phyloP scores from a whole-genome alignment of 2,797 vertebrate genomes.

The Anguilla anguilla region DNA sequence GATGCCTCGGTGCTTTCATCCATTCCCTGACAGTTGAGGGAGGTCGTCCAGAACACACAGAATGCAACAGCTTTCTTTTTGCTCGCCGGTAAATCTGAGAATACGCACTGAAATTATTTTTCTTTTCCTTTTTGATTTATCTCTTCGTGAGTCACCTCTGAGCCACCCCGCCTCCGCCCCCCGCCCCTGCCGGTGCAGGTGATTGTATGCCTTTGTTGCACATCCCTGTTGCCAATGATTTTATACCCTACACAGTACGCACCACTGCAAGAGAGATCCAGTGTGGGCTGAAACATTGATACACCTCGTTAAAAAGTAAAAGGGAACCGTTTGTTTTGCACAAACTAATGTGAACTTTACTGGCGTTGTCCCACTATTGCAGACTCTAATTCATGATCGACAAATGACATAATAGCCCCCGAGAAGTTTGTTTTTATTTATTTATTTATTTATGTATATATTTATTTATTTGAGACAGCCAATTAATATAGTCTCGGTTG shows the following conservation, averaged over 20 bases:
- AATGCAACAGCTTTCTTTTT: not conserved
- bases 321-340: no score
- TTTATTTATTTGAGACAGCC: not conserved
- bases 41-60: slow-evolving; percentile 18
- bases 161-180: no score
- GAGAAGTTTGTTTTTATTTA: not conserved
- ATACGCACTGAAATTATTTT: not conserved
- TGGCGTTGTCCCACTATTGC: not conserved
- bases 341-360: not conserved
- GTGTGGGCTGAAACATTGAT: not conserved
- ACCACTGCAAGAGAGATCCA: not conserved
- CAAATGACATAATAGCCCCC: not conserved
- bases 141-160: not conserved
- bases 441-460: not conserved
- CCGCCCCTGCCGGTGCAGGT: no score
- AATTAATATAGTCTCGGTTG: not conserved
- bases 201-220: no score
- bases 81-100: not conserved
- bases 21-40: slow-evolving; percentile 28
- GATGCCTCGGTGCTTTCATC: slow-evolving; percentile 35
- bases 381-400: not conserved
- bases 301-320: not conserved
- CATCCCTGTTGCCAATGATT: no score
- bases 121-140: not conserved
- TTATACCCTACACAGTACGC: no score